phyloP scores from a whole-genome alignment of 2,113 vertebrate genomes.

The Macquaria australasica region DNA sequence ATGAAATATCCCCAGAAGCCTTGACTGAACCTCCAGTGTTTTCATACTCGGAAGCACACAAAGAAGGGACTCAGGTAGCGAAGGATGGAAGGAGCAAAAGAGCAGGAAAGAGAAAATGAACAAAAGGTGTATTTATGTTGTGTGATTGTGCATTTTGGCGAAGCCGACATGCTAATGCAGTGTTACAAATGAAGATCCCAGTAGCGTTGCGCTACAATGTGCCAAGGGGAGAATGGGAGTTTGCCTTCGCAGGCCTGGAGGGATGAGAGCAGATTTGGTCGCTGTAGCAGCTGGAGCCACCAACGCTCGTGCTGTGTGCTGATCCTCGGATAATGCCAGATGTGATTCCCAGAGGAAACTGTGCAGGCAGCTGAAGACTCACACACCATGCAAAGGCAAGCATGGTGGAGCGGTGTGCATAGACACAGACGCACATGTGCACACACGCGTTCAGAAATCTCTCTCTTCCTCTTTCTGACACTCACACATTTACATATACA shows the following conservation, averaged over 20 bases:
- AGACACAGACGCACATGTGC: slow-evolving; percentile 5
- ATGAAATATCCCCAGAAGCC: slow-evolving; percentile 62
- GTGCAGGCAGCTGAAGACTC: slow-evolving; percentile 36
- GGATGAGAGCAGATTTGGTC: slow-evolving; percentile 50
- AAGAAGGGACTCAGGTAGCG: slow-evolving; percentile 35
- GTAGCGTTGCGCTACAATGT: slow-evolving; percentile 45
- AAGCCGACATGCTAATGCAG: slow-evolving; percentile 36
- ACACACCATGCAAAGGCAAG: slow-evolving; percentile 47
- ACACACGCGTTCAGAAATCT: not conserved
- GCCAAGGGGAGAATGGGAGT: slow-evolving; percentile 58
- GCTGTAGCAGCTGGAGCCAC: slow-evolving; percentile 65
- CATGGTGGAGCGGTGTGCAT: not conserved
- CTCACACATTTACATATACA: not conserved
- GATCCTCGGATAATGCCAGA: slow-evolving; percentile 61
- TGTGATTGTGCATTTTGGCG: slow-evolving; percentile 31
- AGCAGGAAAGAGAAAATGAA: slow-evolving; percentile 35
- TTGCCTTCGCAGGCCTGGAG: slow-evolving; percentile 45
- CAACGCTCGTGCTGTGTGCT: slow-evolving; percentile 39
- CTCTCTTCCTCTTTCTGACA: not conserved
- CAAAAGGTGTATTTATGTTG: slow-evolving; percentile 48
- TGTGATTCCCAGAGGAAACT: slow-evolving; percentile 67
- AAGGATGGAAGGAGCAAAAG: slow-evolving; percentile 30
- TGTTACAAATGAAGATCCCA: slow-evolving; percentile 73
- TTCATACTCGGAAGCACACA: slow-evolving; percentile 61
- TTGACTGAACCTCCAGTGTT: slow-evolving; percentile 32